A percentile compares a stretch with the other conserved stretches of the same genome.
phyloP scores from a whole-genome alignment of 30 jellyfish, hydroid and myxozoan genomes.

The Pelagia noctiluca region DNA sequence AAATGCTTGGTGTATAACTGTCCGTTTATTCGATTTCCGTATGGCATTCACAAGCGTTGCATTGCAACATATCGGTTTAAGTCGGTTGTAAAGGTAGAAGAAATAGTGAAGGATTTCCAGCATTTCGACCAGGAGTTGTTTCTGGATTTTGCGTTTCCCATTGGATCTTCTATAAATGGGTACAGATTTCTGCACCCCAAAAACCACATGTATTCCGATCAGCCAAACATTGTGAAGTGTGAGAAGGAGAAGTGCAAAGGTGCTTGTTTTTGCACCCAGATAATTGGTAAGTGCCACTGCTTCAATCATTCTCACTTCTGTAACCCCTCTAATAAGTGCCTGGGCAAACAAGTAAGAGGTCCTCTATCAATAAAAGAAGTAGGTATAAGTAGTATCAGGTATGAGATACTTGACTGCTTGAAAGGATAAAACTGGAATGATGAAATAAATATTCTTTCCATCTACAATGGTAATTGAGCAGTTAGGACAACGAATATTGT shows the following conservation, averaged over 20 bases:
- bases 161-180: conserved; percentile 85
- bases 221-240: conserved; percentile 63
- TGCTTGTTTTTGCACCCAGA: conserved; percentile 49
- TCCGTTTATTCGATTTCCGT: conserved; percentile 69
- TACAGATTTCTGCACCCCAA: conserved; percentile 71
- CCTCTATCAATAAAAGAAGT: too few species aligned
- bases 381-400: too few species aligned
- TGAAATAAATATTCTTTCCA: too few species aligned
- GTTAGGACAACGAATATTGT: too few species aligned
- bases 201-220: conserved; percentile 65
- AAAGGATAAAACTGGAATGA: too few species aligned
- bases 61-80: conserved; percentile 47
- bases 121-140: conserved; percentile 69
- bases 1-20: conserved; percentile 84
- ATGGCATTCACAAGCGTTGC: conserved; percentile 44
- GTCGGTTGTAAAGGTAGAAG: conserved; percentile 42
- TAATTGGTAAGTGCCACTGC: conserved; percentile 26
- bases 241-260: conserved; percentile 69
- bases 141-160: conserved; percentile 90
- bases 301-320: too few species aligned
- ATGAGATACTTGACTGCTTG: too few species aligned
- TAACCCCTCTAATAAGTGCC: conserved; percentile 61
- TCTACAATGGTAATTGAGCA: too few species aligned
- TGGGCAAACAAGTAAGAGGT: too few species aligned
- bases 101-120: conserved; percentile 52